Percentiles rank a stretch among this genome's conserved stretches.
phyloP scores from a whole-genome alignment of 1,140 invertebrate species.

The Ganaspis sp. region DNA sequence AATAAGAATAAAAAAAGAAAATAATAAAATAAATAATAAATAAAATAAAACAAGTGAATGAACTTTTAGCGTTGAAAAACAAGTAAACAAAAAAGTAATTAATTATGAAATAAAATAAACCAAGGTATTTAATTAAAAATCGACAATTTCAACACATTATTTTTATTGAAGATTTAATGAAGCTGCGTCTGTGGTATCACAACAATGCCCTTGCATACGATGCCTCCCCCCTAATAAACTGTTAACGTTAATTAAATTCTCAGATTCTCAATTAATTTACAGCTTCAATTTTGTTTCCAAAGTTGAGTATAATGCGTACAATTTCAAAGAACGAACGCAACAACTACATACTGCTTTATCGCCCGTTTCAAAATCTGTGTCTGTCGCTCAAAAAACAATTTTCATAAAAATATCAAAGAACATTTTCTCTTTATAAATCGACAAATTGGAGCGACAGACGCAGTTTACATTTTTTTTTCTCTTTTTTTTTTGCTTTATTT shows the following conservation, averaged over 20 bases:
- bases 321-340: slow-evolving; percentile 46
- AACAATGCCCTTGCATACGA: slow-evolving; percentile 68
- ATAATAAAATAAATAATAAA: no score
- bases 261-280: slow-evolving; percentile 42
- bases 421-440: not conserved
- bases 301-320: slow-evolving; percentile 52
- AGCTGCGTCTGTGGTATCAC: slow-evolving; percentile 70
- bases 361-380: slow-evolving; percentile 40
- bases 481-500: slow-evolving; percentile 32
- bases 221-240: slow-evolving; percentile 55
- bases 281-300: slow-evolving; percentile 49
- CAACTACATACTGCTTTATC: slow-evolving; percentile 59
- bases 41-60: no score
- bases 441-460: slow-evolving; percentile 17
- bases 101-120: slow-evolving; percentile 33
- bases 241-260: slow-evolving; percentile 47
- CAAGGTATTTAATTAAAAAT: slow-evolving; percentile 56
- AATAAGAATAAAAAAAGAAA: no score
- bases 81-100: not conserved
- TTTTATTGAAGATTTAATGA: slow-evolving; percentile 67
- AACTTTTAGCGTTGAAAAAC: no score
- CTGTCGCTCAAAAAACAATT: slow-evolving; percentile 37
- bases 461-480: slow-evolving; percentile 26
- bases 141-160: slow-evolving; percentile 57
- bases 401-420: slow-evolving; percentile 24